Base-by-base conservation (phyloP, 1,140 invertebrate species). In the Neelides sp. region DNA sequence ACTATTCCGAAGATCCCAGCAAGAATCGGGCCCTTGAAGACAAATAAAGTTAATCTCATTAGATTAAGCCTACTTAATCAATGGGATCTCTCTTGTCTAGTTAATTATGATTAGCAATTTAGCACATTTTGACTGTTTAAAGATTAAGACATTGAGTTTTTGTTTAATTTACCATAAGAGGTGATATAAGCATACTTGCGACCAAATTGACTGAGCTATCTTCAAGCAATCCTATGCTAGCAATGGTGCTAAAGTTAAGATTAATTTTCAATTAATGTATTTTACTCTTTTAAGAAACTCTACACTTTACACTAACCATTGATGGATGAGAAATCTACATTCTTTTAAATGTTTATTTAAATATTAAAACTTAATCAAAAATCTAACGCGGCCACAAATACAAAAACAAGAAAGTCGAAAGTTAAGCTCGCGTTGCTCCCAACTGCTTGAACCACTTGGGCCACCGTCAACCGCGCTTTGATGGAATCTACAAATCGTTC, bases 181-280 rank as follows among this genome's bases (percentile, higher is more conserved):
- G 85, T 1, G 85, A 88, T 2, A 89, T 81, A 52, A 90, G 68
- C 85, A 90, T 90, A 37, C 82, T 83, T 15, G 85, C 85, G 22
- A 87, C 83, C 45, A 89, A 77, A 62, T 85, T 79, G 1, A 85
- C 82, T 2, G 83, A 78, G 58, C 78, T 85, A 63, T 85, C 80
- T 64, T 90, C 85, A 2, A 84, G 71, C 27, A 90, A 68, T 12
- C 85, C 85, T 45, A 87, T 71, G 5, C 78, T 75, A 24, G 78
- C 77, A n/a, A 80, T 68, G 20, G 70, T 53, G 20, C 68, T 69
- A 26, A 1, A 61, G 61, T 39, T 54, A 34, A 50, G 20, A 32
- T 27, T n/a, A 20, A 45, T 61, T 2, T 48, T n/a, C n/a, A n/a
- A n/a, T 59, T 36, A 64, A 61, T n/a, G n/a, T n/a, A n/a, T n/a